A percentile compares a stretch with the other conserved stretches of the same genome.
phyloP scores from a whole-genome alignment of 2,797 vertebrate genomes.

The Cynopterus sphinx region DNA sequence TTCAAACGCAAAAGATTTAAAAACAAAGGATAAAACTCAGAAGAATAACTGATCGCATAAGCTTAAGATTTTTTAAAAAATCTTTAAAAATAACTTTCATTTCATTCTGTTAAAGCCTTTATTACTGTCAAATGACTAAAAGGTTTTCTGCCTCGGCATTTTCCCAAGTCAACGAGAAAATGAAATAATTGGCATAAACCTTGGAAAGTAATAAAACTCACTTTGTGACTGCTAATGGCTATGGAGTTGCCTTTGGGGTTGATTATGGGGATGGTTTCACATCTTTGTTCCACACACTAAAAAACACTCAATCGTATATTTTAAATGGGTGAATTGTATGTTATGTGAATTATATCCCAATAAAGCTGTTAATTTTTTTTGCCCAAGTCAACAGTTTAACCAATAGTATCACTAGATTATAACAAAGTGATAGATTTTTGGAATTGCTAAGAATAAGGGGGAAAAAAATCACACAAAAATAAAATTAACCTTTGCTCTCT shows the following conservation, averaged over 20 bases:
- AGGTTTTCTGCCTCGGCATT: neutral
- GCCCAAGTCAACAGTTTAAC: neutral
- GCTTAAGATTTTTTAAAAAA: neutral
- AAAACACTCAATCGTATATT: neutral
- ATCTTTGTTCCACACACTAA: neutral
- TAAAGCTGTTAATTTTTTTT: neutral
- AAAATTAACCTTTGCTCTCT: neutral
- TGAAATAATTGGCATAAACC: neutral
- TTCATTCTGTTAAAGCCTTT: neutral
- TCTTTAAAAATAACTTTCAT: neutral
- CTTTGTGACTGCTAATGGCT: neutral
- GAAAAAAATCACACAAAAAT: neutral
- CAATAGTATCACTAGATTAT: neutral
- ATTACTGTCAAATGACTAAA: neutral
- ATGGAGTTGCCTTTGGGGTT: neutral
- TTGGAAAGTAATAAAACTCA: neutral
- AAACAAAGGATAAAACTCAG: conserved; percentile 4
- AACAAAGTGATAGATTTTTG: neutral
- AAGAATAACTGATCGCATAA: neutral
- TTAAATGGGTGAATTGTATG: neutral
- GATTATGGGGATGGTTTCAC: neutral
- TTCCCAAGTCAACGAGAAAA: neutral
- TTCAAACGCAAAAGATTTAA: neutral
- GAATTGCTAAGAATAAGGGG: neutral
- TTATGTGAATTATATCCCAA: neutral